Evolutionary conservation across 2,888 invertebrate genomes (phyloP).

Genomic region (Platycheirus rosarum): DNA sequence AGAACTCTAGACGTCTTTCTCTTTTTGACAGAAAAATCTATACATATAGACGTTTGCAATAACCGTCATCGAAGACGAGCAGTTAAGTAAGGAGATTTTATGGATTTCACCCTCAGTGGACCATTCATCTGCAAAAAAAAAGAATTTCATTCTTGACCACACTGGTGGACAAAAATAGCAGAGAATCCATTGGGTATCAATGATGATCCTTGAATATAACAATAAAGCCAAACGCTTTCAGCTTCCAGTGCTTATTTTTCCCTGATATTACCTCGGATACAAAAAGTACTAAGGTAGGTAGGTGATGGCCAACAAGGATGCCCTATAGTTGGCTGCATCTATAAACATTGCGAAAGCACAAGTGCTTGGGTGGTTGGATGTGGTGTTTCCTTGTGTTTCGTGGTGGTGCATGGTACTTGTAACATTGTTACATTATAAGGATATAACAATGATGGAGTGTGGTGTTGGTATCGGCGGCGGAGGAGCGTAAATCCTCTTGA

Average conservation of each 20-base stretch:
- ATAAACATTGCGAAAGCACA: conserved; percentile 28
- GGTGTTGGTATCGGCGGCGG: neutral
- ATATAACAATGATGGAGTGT: neutral
- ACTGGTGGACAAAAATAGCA: conserved; percentile 8
- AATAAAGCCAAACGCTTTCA: conserved; percentile 51
- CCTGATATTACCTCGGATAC: conserved; percentile 31
- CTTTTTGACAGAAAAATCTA: conserved; percentile 36
- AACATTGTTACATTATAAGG: conserved; percentile 41
- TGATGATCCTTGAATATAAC: conserved; percentile 66
- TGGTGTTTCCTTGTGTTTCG: neutral
- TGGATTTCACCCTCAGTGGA: conserved; percentile 42
- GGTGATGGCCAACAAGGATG: conserved; percentile 41
- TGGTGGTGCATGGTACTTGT: conserved; percentile 14
- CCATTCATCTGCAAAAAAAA: conserved; percentile 60
- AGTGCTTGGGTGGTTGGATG: conserved; percentile 13
- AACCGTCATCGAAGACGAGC: neutral
- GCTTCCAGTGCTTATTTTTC: conserved; percentile 27
- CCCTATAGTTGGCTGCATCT: conserved; percentile 46
- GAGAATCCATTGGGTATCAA: conserved; percentile 53
- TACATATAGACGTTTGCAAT: conserved; percentile 30
- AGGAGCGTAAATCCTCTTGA: conserved; percentile 26
- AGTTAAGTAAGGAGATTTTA: conserved; percentile 36
- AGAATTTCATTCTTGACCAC: conserved; percentile 68
- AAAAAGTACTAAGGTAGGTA: conserved; percentile 40
- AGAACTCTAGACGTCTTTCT: conserved; percentile 23